Evolutionary conservation across 2,113 vertebrate species (phyloP), one percentile per base, ranked within the genome.

Genomic region (Corydoras maculifer): DNA sequence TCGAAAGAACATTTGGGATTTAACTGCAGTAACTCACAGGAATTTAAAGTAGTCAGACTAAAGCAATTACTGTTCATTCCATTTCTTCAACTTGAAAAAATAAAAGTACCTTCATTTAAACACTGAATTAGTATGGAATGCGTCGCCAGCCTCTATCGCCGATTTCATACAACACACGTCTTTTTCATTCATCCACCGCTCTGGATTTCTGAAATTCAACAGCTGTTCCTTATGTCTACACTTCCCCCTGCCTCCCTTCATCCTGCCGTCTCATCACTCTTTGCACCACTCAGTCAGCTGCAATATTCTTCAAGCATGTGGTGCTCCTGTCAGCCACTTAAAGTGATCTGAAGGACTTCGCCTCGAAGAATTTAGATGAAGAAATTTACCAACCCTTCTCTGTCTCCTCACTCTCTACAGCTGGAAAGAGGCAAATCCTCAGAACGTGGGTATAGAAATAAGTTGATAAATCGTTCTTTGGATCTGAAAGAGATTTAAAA

Each of bases 361-460:
- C 35, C 67, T 67, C 70, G 62, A 49, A n/a, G 72, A 74, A 77
- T 79, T 74, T 79, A 79, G 71, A 77, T 77, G 75, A 73, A 74
- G 68, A 70, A 65, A 74, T 74, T 68, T 74, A 32, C 73, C 69
- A 54, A 75, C 48, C 31, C 49, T 70, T 74, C n/a, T 25, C 30
- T 11, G 69, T 78, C 72, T 63, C 43, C 53, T 53, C 58, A 51
- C 58, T 62, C 25, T 65, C 35, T n/a, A 43, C 31, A 54, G 62
- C 50, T 63, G 55, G 73, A 70, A 58, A 70, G 62, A 43, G 35
- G 35, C 7, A 43, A 43, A 8, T 60, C 15, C 51, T 9, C n/a
- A 13, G 25, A 25, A 9, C 18, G 57, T 31, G 31, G 12, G 1
- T 43, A 57, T n/a, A n/a, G 54, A 7, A n/a, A n/a, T 57, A 57